Evolutionary conservation across 1,140 invertebrate species (phyloP).

Genomic region (Drosophila leontia): DNA sequence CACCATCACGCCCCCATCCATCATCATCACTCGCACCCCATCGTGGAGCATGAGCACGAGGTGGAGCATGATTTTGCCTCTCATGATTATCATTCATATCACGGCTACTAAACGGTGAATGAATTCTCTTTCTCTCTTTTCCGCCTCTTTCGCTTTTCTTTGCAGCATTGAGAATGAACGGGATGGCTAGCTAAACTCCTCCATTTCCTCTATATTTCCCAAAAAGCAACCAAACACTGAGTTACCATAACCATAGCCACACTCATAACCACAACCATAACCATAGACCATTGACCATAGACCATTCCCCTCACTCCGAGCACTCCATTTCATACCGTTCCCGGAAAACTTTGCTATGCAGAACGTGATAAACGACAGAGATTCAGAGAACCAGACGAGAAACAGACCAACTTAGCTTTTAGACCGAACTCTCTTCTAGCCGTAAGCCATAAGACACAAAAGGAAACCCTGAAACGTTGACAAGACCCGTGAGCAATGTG

Average conservation of each 20-base stretch:
- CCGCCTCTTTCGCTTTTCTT: slow-evolving; percentile 70
- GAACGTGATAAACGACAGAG: slow-evolving; percentile 78
- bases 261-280: slow-evolving; percentile 3
- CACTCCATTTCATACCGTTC: slow-evolving; percentile 38
- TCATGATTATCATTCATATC: slow-evolving; percentile 77
- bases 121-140: slow-evolving; percentile 61
- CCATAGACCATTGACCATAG: slow-evolving; percentile 13
- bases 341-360: slow-evolving; percentile 58
- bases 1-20: slow-evolving; percentile 72
- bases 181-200: slow-evolving; percentile 56
- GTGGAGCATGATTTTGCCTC: slow-evolving; percentile 78
- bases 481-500: slow-evolving; percentile 58
- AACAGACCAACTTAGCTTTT: slow-evolving; percentile 69
- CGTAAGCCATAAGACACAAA: slow-evolving; percentile 68
- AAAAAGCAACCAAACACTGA: slow-evolving; percentile 41
- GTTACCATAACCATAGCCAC: slow-evolving; percentile 8
- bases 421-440: slow-evolving; percentile 73
- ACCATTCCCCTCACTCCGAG: slow-evolving; percentile 9
- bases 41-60: slow-evolving; percentile 78
- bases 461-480: slow-evolving; percentile 54
- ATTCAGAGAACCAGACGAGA: slow-evolving; percentile 65
- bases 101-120: slow-evolving; percentile 80
- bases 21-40: slow-evolving; percentile 70
- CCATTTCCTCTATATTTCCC: slow-evolving; percentile 37
- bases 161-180: slow-evolving; percentile 75